Conservation (phyloP, 1,140 invertebrate species). For the Phthorimaea operculella region DNA sequence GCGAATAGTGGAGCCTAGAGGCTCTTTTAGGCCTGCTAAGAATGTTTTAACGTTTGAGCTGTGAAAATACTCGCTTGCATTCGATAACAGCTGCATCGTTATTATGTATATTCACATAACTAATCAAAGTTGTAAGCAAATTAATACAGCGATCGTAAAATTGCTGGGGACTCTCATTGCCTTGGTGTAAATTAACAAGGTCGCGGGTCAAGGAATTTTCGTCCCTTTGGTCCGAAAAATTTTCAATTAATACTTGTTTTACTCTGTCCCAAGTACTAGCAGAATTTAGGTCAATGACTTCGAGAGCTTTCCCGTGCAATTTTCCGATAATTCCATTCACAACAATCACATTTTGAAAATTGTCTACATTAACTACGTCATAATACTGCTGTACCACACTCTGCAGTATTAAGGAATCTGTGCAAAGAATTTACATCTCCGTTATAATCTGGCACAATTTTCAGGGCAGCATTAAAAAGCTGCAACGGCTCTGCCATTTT, state of each 20-base stretch:
- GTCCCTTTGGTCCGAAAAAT: not conserved
- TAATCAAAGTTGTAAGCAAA: not conserved
- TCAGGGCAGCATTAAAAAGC: not conserved
- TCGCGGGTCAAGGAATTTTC: not conserved
- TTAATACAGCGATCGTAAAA: not conserved
- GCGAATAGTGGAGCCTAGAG: not conserved
- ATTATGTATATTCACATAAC: not conserved
- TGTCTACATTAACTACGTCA: not conserved
- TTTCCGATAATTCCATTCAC: not conserved
- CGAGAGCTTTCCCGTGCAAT: not conserved
- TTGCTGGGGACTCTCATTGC: not conserved
- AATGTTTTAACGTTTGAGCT: not conserved
- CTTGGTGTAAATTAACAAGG: not conserved
- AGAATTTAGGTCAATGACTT: too few relatives aligned
- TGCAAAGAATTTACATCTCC: not conserved
- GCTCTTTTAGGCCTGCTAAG: not conserved
- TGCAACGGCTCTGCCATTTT: not conserved
- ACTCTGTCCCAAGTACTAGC: too few relatives aligned
- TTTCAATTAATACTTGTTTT: too few relatives aligned
- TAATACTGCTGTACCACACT: not conserved
- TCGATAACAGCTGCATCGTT: not conserved
- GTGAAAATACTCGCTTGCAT: not conserved
- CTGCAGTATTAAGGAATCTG: not conserved
- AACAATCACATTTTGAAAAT: constrained; percentile 1
- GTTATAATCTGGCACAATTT: not conserved